phyloP scores from a whole-genome alignment of 2,113 vertebrate species.

The Paramisgurnus dabryanus region DNA sequence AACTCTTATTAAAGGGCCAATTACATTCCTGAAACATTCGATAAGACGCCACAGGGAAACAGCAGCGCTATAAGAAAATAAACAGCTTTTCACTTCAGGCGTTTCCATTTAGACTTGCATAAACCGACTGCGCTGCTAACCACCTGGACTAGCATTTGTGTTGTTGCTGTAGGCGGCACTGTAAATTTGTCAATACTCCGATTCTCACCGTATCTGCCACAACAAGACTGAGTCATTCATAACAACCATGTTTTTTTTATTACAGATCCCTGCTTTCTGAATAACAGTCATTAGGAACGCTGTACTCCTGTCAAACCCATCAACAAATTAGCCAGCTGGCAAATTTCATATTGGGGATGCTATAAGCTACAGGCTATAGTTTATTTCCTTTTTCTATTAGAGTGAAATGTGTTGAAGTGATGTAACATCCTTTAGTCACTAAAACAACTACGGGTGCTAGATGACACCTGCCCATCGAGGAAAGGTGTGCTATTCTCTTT shows the following conservation, averaged over 20 bases:
- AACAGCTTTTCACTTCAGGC: conserved; percentile 32
- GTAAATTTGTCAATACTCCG: conserved; percentile 52
- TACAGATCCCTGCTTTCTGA: conserved; percentile 47
- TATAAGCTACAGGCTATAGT: conserved; percentile 35
- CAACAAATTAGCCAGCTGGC: conserved; percentile 68
- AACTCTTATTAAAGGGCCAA: conserved; percentile 37
- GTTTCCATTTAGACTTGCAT: conserved; percentile 4
- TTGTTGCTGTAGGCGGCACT: conserved; percentile 30
- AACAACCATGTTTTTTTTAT: conserved; percentile 39
- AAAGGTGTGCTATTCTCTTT: conserved; percentile 53
- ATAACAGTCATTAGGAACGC: conserved; percentile 70
- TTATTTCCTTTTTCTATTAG: conserved; percentile 66
- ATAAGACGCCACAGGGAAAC: conserved; percentile 9
- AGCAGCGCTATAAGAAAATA: conserved; percentile 1
- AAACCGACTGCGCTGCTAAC: conserved; percentile 28
- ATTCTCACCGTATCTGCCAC: conserved; percentile 16
- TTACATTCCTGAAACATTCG: background rate
- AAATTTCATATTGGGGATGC: conserved; percentile 58
- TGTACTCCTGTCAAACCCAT: conserved; percentile 58
- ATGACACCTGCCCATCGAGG: conserved; percentile 62
- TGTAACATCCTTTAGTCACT: conserved; percentile 67
- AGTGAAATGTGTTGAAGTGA: conserved; percentile 59
- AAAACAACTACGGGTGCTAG: conserved; percentile 68
- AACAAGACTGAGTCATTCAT: conserved; percentile 49
- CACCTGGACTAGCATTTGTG: conserved; percentile 28